Conservation (phyloP, 2,113 vertebrate genomes). For the Eudyptes chrysolophus region DNA sequence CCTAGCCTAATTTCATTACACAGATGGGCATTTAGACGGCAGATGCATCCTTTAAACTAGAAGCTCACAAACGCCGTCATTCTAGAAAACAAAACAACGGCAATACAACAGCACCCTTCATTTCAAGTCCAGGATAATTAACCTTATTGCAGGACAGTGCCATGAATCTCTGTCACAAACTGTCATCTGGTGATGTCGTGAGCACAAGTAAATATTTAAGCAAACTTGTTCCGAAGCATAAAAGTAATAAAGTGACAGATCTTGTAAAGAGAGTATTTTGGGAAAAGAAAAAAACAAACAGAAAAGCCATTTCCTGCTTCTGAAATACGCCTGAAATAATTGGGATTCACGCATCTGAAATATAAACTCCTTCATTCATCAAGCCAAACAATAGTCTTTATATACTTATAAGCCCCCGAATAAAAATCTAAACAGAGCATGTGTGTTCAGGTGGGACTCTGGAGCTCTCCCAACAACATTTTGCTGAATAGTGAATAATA, state of each 20-base stretch:
- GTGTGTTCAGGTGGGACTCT: slow-evolving; percentile 52
- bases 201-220: slow-evolving; percentile 13
- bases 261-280: background rate
- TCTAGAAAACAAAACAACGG: slow-evolving; percentile 12
- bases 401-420: background rate
- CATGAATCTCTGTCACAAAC: slow-evolving; percentile 25
- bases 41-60: slow-evolving; percentile 55
- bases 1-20: slow-evolving; percentile 44
- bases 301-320: background rate
- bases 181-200: background rate
- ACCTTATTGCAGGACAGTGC: slow-evolving; percentile 36
- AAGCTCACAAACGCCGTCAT: slow-evolving; percentile 8
- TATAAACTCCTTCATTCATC: background rate
- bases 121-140: slow-evolving; percentile 30
- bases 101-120: slow-evolving; percentile 17
- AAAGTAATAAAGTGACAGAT: slow-evolving; percentile 13
- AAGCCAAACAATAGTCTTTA: slow-evolving; percentile 27
- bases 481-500: slow-evolving; percentile 78
- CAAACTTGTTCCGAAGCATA: background rate
- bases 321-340: slow-evolving; percentile 11
- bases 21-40: slow-evolving; percentile 28
- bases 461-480: slow-evolving; percentile 63
- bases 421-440: slow-evolving; percentile 39
- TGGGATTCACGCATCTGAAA: slow-evolving; percentile 3
- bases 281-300: background rate